Base-by-base conservation (phyloP, 1,140 invertebrate species). In the Drosophila ogumai region DNA sequence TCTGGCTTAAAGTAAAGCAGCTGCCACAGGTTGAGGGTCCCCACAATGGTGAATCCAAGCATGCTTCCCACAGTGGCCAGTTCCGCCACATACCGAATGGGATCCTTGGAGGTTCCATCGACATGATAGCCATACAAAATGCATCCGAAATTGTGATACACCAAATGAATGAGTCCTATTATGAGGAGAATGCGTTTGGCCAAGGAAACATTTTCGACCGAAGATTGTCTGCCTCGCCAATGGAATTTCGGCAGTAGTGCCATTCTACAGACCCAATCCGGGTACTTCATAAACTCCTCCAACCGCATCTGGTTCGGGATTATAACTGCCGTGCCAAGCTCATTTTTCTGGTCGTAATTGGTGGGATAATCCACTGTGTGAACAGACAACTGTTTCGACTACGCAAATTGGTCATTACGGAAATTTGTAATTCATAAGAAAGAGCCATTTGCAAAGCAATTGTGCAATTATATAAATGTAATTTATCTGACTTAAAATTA, bases 131-230 rank as follows among this genome's bases (percentile, higher is more conserved):
- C 47, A 72, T 68, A 79, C 47, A 85, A 64, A 9, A 85, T n/a
- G 73, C 87, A 49, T 34, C 88, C 88, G 38, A 91, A 4, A 69
- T 88, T 91, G 49, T 91, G 88, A 67, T 91, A 91, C 13, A 79
- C 12, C 41, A 91, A 47, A 49, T 88, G 90, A 2, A 77, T 0
- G 6, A 75, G 58, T 15, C 82, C 81, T 8, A 88, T 31, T 2
- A 36, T 4, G n/a, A 90, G 86, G 46, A 75, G 72, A 1, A 72
- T 6, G 34, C 22, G 32, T 47, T 25, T 55, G 31, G 3, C 8
- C 43, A 50, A 12, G 2, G 10, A 34, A 8, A 3, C 28, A 3
- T 22, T 12, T n/a, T 19, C 38, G 12, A 19, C 43, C 22, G 4
- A 3, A 12, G 36, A 36, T 40, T 22, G 40, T 49, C 73, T 13